Base-by-base conservation (phyloP, 2,888 invertebrate genomes). In the Drosophila atroscutellata region DNA sequence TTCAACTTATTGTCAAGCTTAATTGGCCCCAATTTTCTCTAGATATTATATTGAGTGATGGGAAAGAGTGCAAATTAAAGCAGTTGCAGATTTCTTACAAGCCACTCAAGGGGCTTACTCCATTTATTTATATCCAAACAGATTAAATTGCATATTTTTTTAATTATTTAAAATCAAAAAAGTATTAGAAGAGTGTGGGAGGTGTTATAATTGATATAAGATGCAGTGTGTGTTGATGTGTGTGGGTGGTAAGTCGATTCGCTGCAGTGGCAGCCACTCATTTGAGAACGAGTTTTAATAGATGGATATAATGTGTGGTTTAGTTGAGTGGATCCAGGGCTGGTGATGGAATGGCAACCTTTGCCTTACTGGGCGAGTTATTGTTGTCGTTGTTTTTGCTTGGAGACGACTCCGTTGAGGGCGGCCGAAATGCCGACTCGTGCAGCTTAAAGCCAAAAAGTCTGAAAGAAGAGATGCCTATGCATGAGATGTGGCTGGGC, bases 391-490 rank as follows among this genome's bases (percentile, higher is more conserved):
- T 37, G 11, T 5, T 13, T 1, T 1, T 9, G 42, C 8, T 8
- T 5, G 2, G 11, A 42, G n/a, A 2, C 0, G 20, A 42, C 2
- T 39, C 2, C 30, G 7, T 5, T 4, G 20, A 6, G 0, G 37
- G 28, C 9, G 72, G 60, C 7, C 51, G 1, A 7, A 83, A 32
- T 0, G 89, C 85, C n/a, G 66, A 58, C 15, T 51, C 18, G 26
- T 85, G 85, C 30, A 85, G 0, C 72, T 76, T 60, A 13, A 85
- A 85, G 49, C 85, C 85, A 36, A 45, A 89, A 0, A 85, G 61
- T 13, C 84, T 85, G 55, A 2, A 24, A 56, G 1, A 36, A 9
- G 4, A 39, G 0, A 18, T 7, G 15, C 24, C 18, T 34, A 9
- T 11, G 13, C 9, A 9, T 15, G 20, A 57, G 24, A 24, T 15